These are phyloP conservation scores for Deroplatys truncata DNA, from an alignment of 2,888 invertebrate genomes.

Conservation along the genomic window DNA sequence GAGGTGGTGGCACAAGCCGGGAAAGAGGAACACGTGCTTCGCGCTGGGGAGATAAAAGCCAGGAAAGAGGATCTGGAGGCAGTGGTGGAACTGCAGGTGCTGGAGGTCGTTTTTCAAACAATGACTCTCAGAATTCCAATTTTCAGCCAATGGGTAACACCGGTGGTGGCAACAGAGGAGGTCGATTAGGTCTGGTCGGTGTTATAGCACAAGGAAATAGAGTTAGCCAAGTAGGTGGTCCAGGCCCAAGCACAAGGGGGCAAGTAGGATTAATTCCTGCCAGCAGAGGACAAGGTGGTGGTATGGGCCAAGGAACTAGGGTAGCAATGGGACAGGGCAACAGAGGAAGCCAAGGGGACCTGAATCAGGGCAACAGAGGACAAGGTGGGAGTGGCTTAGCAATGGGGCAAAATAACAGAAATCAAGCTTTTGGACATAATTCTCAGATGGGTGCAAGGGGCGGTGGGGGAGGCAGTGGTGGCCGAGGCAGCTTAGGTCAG, in stretches of 20 bases:
- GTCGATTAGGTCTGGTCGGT: not conserved
- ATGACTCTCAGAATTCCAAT: conserved; percentile 7
- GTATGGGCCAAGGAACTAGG: not conserved
- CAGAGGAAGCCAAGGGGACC: not conserved
- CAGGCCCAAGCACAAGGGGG: not conserved
- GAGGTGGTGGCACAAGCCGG: conserved; percentile 5
- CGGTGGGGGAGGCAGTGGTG: not conserved
- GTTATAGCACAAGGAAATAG: not conserved
- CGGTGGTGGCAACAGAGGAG: not conserved
- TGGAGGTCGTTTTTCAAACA: conserved; percentile 2
- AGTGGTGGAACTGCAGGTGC: not conserved
- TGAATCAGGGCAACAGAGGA: not conserved
- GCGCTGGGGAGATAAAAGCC: conserved; percentile 18
- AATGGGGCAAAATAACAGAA: not conserved
- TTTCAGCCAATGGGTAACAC: conserved; percentile 11
- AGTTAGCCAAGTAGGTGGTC: not conserved
- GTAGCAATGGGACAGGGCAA: not conserved
- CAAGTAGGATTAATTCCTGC: not conserved
- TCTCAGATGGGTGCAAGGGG: not conserved
- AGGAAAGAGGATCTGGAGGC: not conserved
- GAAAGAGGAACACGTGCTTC: conserved; percentile 4
- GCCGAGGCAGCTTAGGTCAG: not conserved
- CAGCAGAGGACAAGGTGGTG: not conserved
- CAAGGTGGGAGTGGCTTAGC: not conserved
- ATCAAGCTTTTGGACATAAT: not conserved